Evolutionary conservation across 2,888 invertebrate species (phyloP), one percentile per base, ranked within the genome.

Genomic region (Poecilus cupreus): DNA sequence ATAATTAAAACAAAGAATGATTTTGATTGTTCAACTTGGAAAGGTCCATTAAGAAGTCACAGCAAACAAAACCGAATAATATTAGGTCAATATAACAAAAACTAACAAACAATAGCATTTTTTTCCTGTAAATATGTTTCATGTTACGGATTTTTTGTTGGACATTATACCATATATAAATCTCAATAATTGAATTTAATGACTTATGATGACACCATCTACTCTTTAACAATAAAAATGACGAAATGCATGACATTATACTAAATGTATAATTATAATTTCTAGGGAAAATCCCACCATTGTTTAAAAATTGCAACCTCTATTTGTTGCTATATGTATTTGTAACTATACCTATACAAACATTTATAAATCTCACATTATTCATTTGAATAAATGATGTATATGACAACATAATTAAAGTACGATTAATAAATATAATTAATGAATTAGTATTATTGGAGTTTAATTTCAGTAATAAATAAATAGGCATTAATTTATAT

Each of bases 121-220:
- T n/a, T n/a, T n/a, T n/a, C n/a, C n/a, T n/a, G n/a, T n/a, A n/a
- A n/a, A n/a, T n/a, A n/a, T n/a, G n/a, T n/a, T n/a, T 32, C 32
- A 8, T 32, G 32, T 6, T 8, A 32, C 8, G 32, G 8, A 32
- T 32, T 32, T 32, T 32, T 32, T 32, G 32, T 32, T 32, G 32
- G 8, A 32, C 5, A 32, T 8, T 32, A 32, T 32, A 32, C 8
- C 8, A 8, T 32, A 18, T 49, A 49, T 49, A 6, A 49, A 49
- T 49, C 18, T 49, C 49, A 49, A 49, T 49, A 49, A 49, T 49
- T 49, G 49, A 13, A 18, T 49, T 49, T 49, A 49, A 49, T 49
- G 49, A 49, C n/a, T 8, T 13, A 49, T 49, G 49, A 49, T 49
- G 49, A 16, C 49, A 49, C 49, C 13, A 16, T 49, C 49, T 18